Evolutionary conservation across 2,113 vertebrate species (phyloP).

Genomic region (Nerophis ophidion): DNA sequence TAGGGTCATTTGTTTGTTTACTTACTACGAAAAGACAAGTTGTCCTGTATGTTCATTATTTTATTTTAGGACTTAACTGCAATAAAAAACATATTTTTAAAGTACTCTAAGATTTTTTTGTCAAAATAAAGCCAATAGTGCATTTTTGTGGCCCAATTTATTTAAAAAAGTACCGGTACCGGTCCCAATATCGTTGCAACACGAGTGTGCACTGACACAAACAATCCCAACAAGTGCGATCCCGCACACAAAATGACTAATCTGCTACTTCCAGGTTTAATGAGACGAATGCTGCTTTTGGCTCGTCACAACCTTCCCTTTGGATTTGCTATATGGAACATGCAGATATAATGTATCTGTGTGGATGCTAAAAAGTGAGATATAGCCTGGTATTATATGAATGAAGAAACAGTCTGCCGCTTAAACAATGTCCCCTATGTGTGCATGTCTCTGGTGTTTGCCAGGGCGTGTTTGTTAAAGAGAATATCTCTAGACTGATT

Average conservation of each 20-base stretch:
- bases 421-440: constrained; percentile 49
- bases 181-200: too few relatives aligned
- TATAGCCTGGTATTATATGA: constrained; percentile 8
- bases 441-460: constrained; percentile 18
- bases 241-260: constrained; percentile 12
- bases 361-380: constrained; percentile 22
- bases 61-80: too few relatives aligned
- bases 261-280: constrained; percentile 33
- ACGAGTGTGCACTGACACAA: neutral
- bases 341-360: constrained; percentile 37
- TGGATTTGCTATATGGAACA: constrained; percentile 31
- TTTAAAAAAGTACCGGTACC: too few relatives aligned
- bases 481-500: constrained; percentile 63
- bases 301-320: constrained; percentile 47
- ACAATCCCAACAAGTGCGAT: constrained; percentile 4
- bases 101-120: too few relatives aligned
- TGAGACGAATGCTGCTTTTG: constrained; percentile 55
- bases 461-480: constrained; percentile 27
- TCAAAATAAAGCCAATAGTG: too few relatives aligned
- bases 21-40: too few relatives aligned
- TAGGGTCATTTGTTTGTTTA: too few relatives aligned
- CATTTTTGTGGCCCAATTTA: too few relatives aligned
- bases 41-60: too few relatives aligned
- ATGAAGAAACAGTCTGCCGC: constrained; percentile 20
- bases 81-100: too few relatives aligned